These are phyloP conservation scores for Australoheros scitulus DNA, from an alignment of 2,113 vertebrate genomes.

Conservation along the genomic window DNA sequence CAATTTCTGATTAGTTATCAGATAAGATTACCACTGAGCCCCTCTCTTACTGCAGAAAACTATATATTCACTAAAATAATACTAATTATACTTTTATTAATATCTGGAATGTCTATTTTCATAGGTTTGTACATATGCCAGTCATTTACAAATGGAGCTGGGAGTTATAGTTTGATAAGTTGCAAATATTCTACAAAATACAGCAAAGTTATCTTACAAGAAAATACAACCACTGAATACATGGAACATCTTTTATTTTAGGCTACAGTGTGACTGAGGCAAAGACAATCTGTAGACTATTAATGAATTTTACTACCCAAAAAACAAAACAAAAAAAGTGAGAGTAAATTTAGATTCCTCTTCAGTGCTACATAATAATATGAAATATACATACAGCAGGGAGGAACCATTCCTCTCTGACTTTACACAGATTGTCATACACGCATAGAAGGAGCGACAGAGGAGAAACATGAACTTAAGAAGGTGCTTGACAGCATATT, in stretches of 20 bases:
- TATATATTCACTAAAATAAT: neutral
- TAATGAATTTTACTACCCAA: constrained; percentile 30
- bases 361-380: constrained; percentile 54
- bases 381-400: constrained; percentile 59
- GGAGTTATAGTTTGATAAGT: neutral
- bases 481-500: constrained; percentile 16
- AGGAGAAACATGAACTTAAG: neutral
- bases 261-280: constrained; percentile 42
- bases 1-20: neutral
- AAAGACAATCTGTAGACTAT: constrained; percentile 49
- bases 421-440: constrained; percentile 28
- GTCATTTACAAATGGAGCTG: neutral
- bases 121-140: neutral
- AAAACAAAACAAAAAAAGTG: constrained; percentile 6
- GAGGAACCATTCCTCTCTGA: constrained; percentile 23
- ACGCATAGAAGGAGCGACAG: constrained; percentile 3
- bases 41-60: neutral
- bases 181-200: neutral
- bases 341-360: constrained; percentile 32
- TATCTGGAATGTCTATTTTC: neutral
- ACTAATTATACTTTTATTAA: neutral
- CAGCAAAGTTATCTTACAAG: neutral
- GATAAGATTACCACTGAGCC: neutral
- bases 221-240: constrained; percentile 14
- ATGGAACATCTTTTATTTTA: constrained; percentile 60